These are phyloP conservation scores for Beris chalybata DNA, from an alignment of 2,888 invertebrate genomes.

Conservation along the genomic window DNA sequence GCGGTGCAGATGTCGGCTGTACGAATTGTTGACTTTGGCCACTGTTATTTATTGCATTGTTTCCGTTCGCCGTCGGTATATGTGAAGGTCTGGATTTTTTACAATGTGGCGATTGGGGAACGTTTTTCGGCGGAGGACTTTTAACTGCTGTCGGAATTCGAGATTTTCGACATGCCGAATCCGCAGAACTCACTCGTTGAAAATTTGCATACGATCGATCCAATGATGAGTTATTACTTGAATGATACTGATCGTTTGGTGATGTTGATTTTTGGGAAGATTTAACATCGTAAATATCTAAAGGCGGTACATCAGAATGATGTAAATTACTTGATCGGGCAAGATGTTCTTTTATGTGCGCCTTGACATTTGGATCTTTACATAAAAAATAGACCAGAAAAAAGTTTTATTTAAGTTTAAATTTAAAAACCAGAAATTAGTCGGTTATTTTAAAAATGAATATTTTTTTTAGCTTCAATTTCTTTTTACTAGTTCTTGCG, in stretches of 20 bases:
- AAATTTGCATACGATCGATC: not conserved
- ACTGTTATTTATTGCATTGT: conserved; percentile 38
- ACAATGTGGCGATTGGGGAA: conserved; percentile 54
- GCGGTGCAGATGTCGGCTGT: conserved; percentile 40
- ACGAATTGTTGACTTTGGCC: conserved; percentile 37
- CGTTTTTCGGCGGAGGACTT: conserved; percentile 49
- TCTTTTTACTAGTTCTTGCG: too few relatives aligned
- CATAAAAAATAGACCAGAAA: conserved; percentile 5
- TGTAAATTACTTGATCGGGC: conserved; percentile 61
- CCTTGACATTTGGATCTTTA: conserved; percentile 85
- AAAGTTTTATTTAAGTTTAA: not conserved
- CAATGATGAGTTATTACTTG: conserved; percentile 38
- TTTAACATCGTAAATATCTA: conserved; percentile 56
- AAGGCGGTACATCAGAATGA: conserved; percentile 59
- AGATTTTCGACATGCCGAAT: conserved; percentile 56
- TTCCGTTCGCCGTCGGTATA: conserved; percentile 52
- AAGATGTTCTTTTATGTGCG: conserved; percentile 72
- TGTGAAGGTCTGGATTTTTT: conserved; percentile 54
- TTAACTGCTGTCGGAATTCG: conserved; percentile 62
- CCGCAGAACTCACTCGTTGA: conserved; percentile 32
- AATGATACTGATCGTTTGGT: conserved; percentile 39
- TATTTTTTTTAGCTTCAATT: too few relatives aligned
- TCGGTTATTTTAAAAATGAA: too few relatives aligned
- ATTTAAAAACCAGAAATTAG: too few relatives aligned
- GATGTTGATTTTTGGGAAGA: conserved; percentile 37